Evolutionary conservation across 2,888 invertebrate species (phyloP), one percentile per base, ranked within the genome.

Genomic region (Calliphora vomitoria): DNA sequence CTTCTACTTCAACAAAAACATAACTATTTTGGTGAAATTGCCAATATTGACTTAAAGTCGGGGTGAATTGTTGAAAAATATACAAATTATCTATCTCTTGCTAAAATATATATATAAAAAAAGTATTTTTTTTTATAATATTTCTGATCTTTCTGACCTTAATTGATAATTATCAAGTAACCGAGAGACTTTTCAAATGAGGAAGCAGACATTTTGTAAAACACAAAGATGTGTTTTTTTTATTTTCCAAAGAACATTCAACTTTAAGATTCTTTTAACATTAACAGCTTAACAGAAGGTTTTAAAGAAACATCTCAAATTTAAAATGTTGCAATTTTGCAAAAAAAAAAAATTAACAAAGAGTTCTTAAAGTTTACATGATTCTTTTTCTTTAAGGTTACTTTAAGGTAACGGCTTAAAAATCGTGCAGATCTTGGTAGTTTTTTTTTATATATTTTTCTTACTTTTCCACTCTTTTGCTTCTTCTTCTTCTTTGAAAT

Each of bases 361-460:
- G 35, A 69, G 35, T 75, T 75, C 60, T 80, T 69, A 60, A 84
- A 85, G 68, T 68, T 85, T 69, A 71, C 69, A 66, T 83, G 79
- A 55, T 64, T 78, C 47, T 71, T 72, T 69, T 47, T 50, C 55
- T 76, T 85, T 87, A 85, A 82, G 82, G 79, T 82, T 87, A 79
- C 44, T 75, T 85, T 79, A 87, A 87, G 83, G 78, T 85, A 85
- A 82, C 79, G 71, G 72, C 68, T 82, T 71, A 55, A 78, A 85
- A 87, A 85, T 82, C 85, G 86, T 88, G 86, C 86, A 87, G 75
- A 82, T 82, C 74, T 85, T 83, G 20, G 44, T 58, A 18, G 31
- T 58, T 41, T 76, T 75, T 85, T 76, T 35, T 47, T 78, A n/a
- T n/a, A 10, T 41, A 0, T 74, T 60, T 55, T 58, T 11, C 11